These are phyloP conservation scores for Drosophila quasianomalipes DNA, from an alignment of 2,888 invertebrate species.

Conservation along the genomic window DNA sequence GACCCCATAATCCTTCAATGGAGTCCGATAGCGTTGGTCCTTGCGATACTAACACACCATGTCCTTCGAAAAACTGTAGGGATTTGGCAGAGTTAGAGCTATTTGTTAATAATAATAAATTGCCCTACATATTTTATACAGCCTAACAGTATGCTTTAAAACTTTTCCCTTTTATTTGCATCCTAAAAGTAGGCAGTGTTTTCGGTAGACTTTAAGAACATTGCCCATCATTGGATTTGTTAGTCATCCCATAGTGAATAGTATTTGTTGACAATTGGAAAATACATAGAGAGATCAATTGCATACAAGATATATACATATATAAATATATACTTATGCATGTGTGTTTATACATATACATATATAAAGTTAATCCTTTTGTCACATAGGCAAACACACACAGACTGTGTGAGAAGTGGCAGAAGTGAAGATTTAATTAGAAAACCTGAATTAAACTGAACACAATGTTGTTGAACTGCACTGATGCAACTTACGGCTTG, in stretches of 20 bases:
- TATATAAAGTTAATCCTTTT: constrained; percentile 63
- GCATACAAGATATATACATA: not conserved
- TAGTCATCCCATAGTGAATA: not conserved
- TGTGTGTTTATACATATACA: constrained; percentile 19
- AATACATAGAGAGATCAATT: not conserved
- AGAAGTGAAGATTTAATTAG: constrained; percentile 57
- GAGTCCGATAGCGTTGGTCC: not conserved
- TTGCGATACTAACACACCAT: too few species aligned
- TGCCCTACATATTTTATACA: accelerated
- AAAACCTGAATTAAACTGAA: not conserved
- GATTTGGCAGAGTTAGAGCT: not conserved
- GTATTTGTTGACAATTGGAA: not conserved
- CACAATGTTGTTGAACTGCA: constrained; percentile 26
- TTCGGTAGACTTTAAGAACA: not conserved
- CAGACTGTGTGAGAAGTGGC: constrained; percentile 22
- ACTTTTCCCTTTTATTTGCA: accelerated
- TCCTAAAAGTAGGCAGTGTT: not conserved
- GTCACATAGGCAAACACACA: constrained; percentile 68
- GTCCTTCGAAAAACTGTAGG: not conserved
- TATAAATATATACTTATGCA: not conserved
- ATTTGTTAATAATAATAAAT: not conserved
- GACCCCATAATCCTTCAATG: not conserved
- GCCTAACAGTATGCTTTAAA: not conserved
- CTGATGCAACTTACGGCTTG: constrained; percentile 7
- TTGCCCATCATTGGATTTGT: not conserved